Evolutionary conservation across 2,113 vertebrate species (phyloP).

Genomic region (Gadus macrocephalus): DNA sequence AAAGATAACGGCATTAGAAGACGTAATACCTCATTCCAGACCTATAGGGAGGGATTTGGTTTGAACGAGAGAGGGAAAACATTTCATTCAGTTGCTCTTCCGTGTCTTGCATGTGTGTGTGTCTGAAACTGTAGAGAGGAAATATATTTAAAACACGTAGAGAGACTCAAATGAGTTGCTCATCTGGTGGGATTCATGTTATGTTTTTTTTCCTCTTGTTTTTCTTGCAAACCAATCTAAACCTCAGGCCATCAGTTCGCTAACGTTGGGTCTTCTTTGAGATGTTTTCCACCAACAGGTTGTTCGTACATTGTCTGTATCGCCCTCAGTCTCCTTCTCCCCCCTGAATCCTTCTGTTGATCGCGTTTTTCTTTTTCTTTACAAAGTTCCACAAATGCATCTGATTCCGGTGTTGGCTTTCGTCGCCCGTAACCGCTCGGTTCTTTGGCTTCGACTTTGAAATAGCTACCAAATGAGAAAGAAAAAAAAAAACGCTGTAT

Average conservation of each 20-base stretch:
- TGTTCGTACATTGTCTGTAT: too few species aligned
- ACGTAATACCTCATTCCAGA: slow-evolving; percentile 91
- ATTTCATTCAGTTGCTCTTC: slow-evolving; percentile 96
- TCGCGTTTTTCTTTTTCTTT: slow-evolving; percentile 71
- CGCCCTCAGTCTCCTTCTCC: neutral
- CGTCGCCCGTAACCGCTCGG: slow-evolving; percentile 92
- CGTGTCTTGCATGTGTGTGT: slow-evolving; percentile 93
- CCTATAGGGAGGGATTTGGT: slow-evolving; percentile 91
- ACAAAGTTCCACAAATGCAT: slow-evolving; percentile 62
- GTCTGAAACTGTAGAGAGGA: slow-evolving; percentile 91
- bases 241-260: slow-evolving; percentile 87
- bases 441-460: slow-evolving; percentile 73
- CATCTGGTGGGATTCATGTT: slow-evolving; percentile 79
- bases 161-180: slow-evolving; percentile 74
- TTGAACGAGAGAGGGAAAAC: slow-evolving; percentile 76
- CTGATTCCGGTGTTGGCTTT: slow-evolving; percentile 72
- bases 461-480: slow-evolving; percentile 74
- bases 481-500: slow-evolving; percentile 80
- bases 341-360: slow-evolving; percentile 65
- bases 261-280: slow-evolving; percentile 75
- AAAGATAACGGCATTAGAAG: slow-evolving; percentile 97
- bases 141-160: slow-evolving; percentile 55
- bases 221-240: slow-evolving; percentile 84
- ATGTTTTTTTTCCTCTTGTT: slow-evolving; percentile 19
- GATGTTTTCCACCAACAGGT: too few species aligned